Conservation (phyloP, 2,797 vertebrate species). For the Cirrhinus mrigala region DNA sequence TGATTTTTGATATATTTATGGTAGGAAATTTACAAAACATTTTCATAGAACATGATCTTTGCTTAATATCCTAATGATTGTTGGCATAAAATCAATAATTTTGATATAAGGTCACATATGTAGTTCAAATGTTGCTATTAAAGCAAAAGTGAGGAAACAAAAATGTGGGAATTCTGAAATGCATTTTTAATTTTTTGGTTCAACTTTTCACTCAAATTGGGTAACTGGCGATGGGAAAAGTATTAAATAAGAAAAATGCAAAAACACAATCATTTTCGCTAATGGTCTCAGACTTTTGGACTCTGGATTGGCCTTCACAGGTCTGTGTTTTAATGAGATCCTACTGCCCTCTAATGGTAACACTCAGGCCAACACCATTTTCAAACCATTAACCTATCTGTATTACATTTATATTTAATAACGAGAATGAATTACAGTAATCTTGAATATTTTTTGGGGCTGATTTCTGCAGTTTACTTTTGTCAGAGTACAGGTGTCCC, state of each 20-base stretch:
- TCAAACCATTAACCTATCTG: not conserved
- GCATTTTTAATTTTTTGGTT: not conserved
- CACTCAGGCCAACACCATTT: not conserved
- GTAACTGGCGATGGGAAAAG: not conserved
- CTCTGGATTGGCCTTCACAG: not conserved
- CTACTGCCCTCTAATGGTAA: slow-evolving; percentile 70
- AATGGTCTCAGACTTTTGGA: not conserved
- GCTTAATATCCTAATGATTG: no score
- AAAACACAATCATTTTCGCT: not conserved
- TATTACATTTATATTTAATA: not conserved
- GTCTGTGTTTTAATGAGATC: slow-evolving; percentile 14
- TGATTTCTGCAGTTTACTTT: not conserved
- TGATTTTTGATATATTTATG: no score
- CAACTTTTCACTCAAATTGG: not conserved
- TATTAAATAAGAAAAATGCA: not conserved
- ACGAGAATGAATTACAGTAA: not conserved
- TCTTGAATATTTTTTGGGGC: not conserved
- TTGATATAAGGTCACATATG: no score
- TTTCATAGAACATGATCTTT: no score
- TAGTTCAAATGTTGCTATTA: not conserved
- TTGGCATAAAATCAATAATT: no score
- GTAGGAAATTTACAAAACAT: no score
- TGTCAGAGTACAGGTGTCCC: not conserved
- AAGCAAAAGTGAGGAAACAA: not conserved
- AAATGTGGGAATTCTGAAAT: not conserved